Base-by-base conservation (phyloP, 2,888 invertebrate genomes). In the Horisme vitalbata region DNA sequence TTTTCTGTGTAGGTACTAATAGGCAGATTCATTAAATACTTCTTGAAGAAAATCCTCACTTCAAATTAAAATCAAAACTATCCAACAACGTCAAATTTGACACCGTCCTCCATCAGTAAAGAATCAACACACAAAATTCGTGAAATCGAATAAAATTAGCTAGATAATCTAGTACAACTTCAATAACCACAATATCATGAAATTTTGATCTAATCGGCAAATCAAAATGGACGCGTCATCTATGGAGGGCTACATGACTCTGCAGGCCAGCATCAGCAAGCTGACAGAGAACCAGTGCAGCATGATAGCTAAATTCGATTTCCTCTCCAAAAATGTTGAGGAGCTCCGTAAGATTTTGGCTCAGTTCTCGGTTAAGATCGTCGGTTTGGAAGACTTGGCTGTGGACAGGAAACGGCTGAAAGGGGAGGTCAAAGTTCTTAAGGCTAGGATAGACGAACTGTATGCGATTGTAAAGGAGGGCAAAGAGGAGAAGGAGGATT, bases 381-480 rank as follows among this genome's bases (percentile, higher is more conserved):
- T 55, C 0, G 41, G 57, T 5, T 52, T 86, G 8, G 86, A 86
- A 52, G 80, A 84, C 1, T 53, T 66, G 0, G 56, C 65, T 0
- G 49, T 57, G 0, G 85, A 85, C 21, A 71, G 65, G 30, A 73
- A 56, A 38, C 76, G 68, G 50, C 14, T 83, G 6, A 78, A 67
- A 23, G 52, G 58, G 1, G 86, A 87, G 15, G 61, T 87, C 0
- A 79, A 67, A 15, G 38, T 59, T 1, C 28, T 87, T 45, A 85
- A 77, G 67, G 72, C 47, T 4, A 68, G 81, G 35, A 75, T 88
- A 41, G 83, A 87, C 26, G 85, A 87, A 30, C 51, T 88, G 1
- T 84, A 71, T 26, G 67, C 71, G 1, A 76, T 82, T 4, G 81
- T 85, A 2, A 85, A 84, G 39, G 83, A 86, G 0, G 84, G 79